Percentiles rank a stretch among this genome's conserved stretches.
Evolutionary conservation across 1,140 invertebrate species (phyloP).

Genomic region (Plectrocnemia conspersa): DNA sequence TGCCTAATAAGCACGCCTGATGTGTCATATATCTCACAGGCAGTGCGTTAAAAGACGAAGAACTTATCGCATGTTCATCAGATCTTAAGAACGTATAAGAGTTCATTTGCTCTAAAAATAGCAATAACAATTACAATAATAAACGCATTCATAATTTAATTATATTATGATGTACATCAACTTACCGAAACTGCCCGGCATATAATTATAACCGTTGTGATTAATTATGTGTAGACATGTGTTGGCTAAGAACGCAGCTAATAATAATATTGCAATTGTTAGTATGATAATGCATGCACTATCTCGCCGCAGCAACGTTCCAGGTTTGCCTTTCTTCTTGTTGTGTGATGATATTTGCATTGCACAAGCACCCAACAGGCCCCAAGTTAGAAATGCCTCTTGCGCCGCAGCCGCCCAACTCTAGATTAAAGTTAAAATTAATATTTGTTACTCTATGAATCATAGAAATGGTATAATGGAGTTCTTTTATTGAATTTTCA

Average conservation of each 20-base stretch:
- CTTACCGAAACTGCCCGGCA: conserved; percentile 81
- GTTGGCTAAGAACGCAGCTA: conserved; percentile 74
- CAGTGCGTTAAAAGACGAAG: conserved; percentile 45
- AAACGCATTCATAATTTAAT: conserved; percentile 12
- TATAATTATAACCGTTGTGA: conserved; percentile 66
- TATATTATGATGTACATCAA: conserved; percentile 18
- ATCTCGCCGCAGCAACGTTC: conserved; percentile 68
- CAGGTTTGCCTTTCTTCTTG: conserved; percentile 54
- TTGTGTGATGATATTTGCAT: conserved; percentile 78
- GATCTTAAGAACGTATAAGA: conserved; percentile 67
- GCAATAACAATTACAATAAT: conserved; percentile 8
- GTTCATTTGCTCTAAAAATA: conserved; percentile 63
- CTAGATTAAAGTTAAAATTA: conserved; percentile 52
- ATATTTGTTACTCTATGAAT: no score
- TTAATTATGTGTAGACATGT: conserved; percentile 72
- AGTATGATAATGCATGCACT: conserved; percentile 72
- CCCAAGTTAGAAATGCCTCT: conserved; percentile 87
- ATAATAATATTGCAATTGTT: conserved; percentile 68
- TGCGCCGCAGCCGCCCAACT: conserved; percentile 84
- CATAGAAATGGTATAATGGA: no score
- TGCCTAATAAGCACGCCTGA: conserved; percentile 66
- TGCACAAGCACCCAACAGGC: conserved; percentile 75
- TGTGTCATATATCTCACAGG: conserved; percentile 65
- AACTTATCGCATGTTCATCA: conserved; percentile 47
- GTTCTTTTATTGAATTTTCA: no score